A percentile compares a stretch with the other conserved stretches of the same genome.
phyloP scores from a whole-genome alignment of 1,140 invertebrate species.

The Ceratosolen solmsi region DNA sequence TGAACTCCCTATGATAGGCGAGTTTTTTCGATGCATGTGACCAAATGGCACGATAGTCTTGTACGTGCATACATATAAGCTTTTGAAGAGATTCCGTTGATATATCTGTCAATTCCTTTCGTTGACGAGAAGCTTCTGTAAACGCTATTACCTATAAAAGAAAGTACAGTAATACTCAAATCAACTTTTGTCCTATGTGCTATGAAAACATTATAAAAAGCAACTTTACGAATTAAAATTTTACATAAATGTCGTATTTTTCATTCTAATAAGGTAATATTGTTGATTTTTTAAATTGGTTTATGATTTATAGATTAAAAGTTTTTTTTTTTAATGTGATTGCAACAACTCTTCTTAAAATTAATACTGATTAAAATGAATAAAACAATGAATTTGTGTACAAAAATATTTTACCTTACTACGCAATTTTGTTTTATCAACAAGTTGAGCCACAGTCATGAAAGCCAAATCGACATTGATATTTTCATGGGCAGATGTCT shows the following conservation, averaged over 20 bases:
- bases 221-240: too few relatives aligned
- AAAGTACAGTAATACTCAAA: too few relatives aligned
- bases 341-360: too few relatives aligned
- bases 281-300: too few relatives aligned
- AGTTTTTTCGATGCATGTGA: slow-evolving; percentile 89
- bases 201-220: too few relatives aligned
- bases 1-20: slow-evolving; percentile 89
- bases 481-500: slow-evolving; percentile 97
- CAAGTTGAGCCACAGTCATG: slow-evolving; percentile 91
- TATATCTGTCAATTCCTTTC: slow-evolving; percentile 91
- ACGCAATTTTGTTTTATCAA: slow-evolving; percentile 84
- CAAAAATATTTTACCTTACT: slow-evolving; percentile 70
- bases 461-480: slow-evolving; percentile 97
- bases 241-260: too few relatives aligned
- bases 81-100: slow-evolving; percentile 91
- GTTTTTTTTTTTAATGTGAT: too few relatives aligned
- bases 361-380: too few relatives aligned
- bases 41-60: slow-evolving; percentile 90
- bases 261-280: too few relatives aligned
- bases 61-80: slow-evolving; percentile 87
- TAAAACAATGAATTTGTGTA: too few relatives aligned
- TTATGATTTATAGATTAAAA: too few relatives aligned
- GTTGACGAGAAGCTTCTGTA: slow-evolving; percentile 86
- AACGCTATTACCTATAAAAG: slow-evolving; percentile 80
- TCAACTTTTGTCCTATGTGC: too few relatives aligned